phyloP scores from a whole-genome alignment of 2,888 invertebrate genomes.

The Argyresthia albistria region DNA sequence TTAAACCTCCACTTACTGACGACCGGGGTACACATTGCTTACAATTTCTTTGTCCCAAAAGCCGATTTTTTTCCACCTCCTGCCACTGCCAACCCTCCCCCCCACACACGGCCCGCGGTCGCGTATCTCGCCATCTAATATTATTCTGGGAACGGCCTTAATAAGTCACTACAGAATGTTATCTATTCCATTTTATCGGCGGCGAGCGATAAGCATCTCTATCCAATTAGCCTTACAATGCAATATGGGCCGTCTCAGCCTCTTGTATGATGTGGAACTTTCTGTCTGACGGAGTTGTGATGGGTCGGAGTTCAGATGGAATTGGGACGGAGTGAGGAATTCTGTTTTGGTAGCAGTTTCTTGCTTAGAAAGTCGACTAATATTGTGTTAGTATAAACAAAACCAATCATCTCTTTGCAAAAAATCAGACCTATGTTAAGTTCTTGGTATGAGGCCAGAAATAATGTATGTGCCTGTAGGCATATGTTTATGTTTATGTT shows the following conservation, averaged over 20 bases:
- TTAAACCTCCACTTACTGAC: too few species aligned
- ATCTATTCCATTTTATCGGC: slow-evolving; percentile 72
- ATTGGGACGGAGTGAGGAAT: too few species aligned
- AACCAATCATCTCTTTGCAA: too few species aligned
- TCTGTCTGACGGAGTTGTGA: too few species aligned
- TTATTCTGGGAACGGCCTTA: slow-evolving; percentile 75
- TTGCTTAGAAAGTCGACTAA: too few species aligned
- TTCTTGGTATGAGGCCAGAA: too few species aligned
- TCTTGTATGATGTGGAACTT: not conserved
- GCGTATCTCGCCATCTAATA: slow-evolving; percentile 68
- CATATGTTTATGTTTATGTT: too few species aligned
- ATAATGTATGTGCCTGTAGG: too few species aligned
- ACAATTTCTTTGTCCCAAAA: not conserved
- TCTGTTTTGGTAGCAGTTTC: too few species aligned
- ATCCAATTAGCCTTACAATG: slow-evolving; percentile 72
- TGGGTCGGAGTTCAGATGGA: too few species aligned
- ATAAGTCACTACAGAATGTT: slow-evolving; percentile 75
- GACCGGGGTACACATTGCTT: not conserved
- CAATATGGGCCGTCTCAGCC: slow-evolving; percentile 41
- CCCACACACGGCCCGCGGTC: slow-evolving; percentile 40
- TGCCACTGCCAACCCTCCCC: slow-evolving; percentile 36
- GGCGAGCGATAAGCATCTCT: slow-evolving; percentile 59
- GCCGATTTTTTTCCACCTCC: not conserved
- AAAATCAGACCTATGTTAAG: too few species aligned
- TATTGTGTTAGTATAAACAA: too few species aligned